phyloP scores from a whole-genome alignment of 2,888 invertebrate genomes.

The Cantharis rufa region DNA sequence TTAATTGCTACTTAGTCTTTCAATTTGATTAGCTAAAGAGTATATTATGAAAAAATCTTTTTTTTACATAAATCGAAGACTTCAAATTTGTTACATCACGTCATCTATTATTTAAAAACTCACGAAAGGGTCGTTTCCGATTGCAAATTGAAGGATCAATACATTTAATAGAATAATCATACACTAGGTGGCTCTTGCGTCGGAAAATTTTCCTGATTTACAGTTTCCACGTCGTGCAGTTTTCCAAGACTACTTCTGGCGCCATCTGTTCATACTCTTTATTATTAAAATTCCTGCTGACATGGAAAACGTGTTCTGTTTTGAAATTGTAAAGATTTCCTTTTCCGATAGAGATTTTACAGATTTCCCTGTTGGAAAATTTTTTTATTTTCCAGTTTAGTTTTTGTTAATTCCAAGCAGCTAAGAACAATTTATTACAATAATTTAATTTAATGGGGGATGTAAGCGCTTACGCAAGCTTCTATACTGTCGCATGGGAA shows the following conservation, averaged over 20 bases:
- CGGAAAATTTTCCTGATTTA: background rate
- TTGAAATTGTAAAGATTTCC: background rate
- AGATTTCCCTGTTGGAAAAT: background rate
- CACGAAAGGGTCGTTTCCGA: background rate
- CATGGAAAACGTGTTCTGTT: background rate
- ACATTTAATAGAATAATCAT: background rate
- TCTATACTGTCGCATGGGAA: background rate
- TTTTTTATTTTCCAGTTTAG: background rate
- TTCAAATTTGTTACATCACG: background rate
- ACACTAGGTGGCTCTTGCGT: background rate
- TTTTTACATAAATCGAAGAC: background rate
- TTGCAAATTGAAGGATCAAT: background rate
- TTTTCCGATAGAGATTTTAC: background rate
- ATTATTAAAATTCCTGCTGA: background rate
- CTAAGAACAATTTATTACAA: background rate
- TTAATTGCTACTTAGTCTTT: background rate
- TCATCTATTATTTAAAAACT: background rate
- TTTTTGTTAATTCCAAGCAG: background rate
- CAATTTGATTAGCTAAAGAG: background rate
- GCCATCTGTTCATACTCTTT: background rate
- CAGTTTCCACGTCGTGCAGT: background rate
- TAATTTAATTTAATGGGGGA: background rate
- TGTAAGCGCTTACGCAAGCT: background rate
- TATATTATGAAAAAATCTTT: background rate
- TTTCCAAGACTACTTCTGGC: background rate